Evolutionary conservation across 1,140 invertebrate genomes (phyloP), one percentile per base, ranked within the genome.

Genomic region (Orchesella cincta): DNA sequence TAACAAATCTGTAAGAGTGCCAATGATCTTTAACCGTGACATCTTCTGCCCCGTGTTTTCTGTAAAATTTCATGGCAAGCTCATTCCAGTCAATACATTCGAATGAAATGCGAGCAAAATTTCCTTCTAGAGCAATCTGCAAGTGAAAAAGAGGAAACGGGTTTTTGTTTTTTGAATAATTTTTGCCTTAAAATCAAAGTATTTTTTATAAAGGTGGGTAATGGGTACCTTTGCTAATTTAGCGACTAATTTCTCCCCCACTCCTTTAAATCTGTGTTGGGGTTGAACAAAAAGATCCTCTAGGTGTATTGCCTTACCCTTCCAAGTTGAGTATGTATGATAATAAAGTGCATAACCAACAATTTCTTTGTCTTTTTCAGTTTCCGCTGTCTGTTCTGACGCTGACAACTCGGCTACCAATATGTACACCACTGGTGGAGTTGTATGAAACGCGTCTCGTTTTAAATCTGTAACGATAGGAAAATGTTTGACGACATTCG

Each of bases 211-310:
- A 57, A n/a, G 14, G 5, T 57, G 54, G 12, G 12, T 57, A n/a
- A 5, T 57, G 14, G 3, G 8, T 86, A 93, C 91, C 87, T 93
- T 89, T 0, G 90, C 91, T n/a, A 95, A 67, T 46, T 87, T 84
- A 76, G 88, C 84, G 76, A 94, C 90, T 1, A 97, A 85, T 78
- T 85, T 87, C 20, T 85, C 87, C 0, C 94, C 94, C 74, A 94
- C 86, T 1, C 92, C 91, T 33, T 86, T 86, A 0, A 87, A 86
- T 52, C 93, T 86, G 83, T 90, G 89, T 12, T 86, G 83, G 0
- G 88, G 86, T 35, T 89, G 88, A 0, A 96, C 90, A 85, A 93
- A 95, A 29, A 97, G 83, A 84, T 97, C 94, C 86, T 97, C 94
- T 34, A 95, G 84, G 85, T 91, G 91, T 78, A 94, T 88, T 0